Evolutionary conservation across 2,113 vertebrate genomes (phyloP), one percentile per base, ranked within the genome.

Genomic region (Hepsetus odoe): DNA sequence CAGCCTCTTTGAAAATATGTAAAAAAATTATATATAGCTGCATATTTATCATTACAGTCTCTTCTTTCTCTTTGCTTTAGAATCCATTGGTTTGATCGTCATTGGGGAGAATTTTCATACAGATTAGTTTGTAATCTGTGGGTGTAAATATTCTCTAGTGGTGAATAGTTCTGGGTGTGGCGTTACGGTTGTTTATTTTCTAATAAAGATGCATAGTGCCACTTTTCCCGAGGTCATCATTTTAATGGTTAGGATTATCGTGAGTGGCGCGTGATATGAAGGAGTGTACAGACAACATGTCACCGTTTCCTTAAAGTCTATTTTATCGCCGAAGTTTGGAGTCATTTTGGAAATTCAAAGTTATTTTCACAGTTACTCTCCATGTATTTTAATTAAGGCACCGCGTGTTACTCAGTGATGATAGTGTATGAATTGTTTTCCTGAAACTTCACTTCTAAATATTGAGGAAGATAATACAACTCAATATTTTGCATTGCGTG

Each of bases 81-180:
- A 74, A 64, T 35, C 22, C 13, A 32, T 11, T 2, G 16, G 26
- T 61, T 64, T 32, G 30, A 18, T 38, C 26, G 32, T 30, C 33
- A 65, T 9, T 30, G 58, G 32, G 71, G 35, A 20, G 4, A 38
- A 33, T 71, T 71, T 24, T 38, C 4, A 14, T 9, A 33, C 4
- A 7, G 28, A 32, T 32, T 30, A 32, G 33, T 64, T 64, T 33
- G 59, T 64, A 13, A 62, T 30, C 16, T 64, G 3, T 64, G 30
- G 58, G 32, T 64, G 59, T 64, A 64, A 64, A 64, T 64, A 35
- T 32, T 14, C 42, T 74, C 3, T 49, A 69, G 38, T 32, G 64
- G 26, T 42, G 16, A 16, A 42, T 53, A 56, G 7, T 44, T 20
- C 14, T 38, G 46, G n/a, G 61, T 61, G 13, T 33, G 72, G 2